phyloP scores from a whole-genome alignment of 1,140 invertebrate genomes.

The Achatina immaculata region DNA sequence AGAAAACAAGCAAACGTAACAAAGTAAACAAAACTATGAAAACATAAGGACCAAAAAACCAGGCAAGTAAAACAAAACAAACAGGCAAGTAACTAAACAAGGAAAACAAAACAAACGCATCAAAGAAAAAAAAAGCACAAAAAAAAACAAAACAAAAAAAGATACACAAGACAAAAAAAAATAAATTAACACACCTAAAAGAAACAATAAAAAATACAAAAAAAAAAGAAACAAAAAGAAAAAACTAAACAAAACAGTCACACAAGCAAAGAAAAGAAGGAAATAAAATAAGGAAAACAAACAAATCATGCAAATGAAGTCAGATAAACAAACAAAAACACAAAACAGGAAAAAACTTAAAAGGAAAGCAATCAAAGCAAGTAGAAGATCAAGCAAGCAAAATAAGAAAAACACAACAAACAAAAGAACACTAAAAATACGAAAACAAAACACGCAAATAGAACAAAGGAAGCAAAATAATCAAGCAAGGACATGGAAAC shows the following conservation, averaged over 20 bases:
- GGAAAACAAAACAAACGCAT: not conserved
- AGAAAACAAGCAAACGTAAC: not conserved
- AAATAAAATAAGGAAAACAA: constrained; percentile 19
- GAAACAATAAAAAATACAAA: not conserved
- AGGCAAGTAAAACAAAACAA: not conserved
- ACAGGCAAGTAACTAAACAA: not conserved
- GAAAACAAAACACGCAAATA: not conserved
- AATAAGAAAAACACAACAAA: not conserved
- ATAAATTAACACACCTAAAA: not conserved
- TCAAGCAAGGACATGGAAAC: not conserved
- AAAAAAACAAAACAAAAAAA: not conserved
- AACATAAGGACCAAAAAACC: not conserved
- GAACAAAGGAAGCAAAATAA: not conserved
- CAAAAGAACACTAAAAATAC: not conserved
- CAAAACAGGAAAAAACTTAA: constrained; percentile 1
- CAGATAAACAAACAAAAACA: not conserved
- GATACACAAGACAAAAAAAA: not conserved
- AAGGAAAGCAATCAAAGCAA: not conserved
- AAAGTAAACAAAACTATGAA: not conserved
- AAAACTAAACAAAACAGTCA: not conserved
- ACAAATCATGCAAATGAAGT: constrained; percentile 11
- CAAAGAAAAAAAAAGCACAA: not conserved
- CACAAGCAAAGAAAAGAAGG: not conserved
- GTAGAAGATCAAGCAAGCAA: not conserved
- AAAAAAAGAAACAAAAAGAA: constrained; percentile 10